Base-by-base conservation (phyloP, 2,888 invertebrate genomes). In the Anthophora plumipes region DNA sequence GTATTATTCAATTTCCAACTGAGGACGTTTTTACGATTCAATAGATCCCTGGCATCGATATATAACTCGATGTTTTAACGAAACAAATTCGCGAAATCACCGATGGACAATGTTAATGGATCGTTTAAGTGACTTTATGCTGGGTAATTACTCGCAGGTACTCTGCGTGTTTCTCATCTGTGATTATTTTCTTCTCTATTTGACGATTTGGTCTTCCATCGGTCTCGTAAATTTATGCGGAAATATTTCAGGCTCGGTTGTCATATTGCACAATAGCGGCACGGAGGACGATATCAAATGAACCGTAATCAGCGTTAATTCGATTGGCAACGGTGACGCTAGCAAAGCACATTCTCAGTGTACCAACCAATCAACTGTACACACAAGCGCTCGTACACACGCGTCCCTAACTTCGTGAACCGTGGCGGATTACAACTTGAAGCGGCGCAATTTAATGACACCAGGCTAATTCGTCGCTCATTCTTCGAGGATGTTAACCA, bases 261-360 rank as follows among this genome's bases (percentile, higher is more conserved):
- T 80, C 61, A 59, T 76, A 63, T 67, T 61, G 82, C 39, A 67
- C 52, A 80, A 78, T 76, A 68, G 60, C 54, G 22, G 64, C 37
- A 64, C 74, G 52, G 41, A 54, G 48, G 52, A 48, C 48, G 31
- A 72, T 81, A 61, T 69, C 68, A 68, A 85, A 85, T 78, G 78
- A 77, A 61, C 75, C 68, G 78, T 84, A 82, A 86, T 86, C 72
- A 82, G 67, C 61, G 77, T 73, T 85, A 83, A 77, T 84, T 71
- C 63, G 73, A 74, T 74, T 69, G 71, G 59, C 66, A 79, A 74
- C 77, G 48, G 59, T 76, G 73, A 77, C 75, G 82, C 67, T 71
- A 72, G 74, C 69, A 68, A 67, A 61, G 77, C 64, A 52, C 74
- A 70, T 70, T 83, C 74, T 78, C 76, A 60, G 48, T 79, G 69